Conservation (phyloP, 2,888 invertebrate species). For the Lepidocyrtoides sp. region DNA sequence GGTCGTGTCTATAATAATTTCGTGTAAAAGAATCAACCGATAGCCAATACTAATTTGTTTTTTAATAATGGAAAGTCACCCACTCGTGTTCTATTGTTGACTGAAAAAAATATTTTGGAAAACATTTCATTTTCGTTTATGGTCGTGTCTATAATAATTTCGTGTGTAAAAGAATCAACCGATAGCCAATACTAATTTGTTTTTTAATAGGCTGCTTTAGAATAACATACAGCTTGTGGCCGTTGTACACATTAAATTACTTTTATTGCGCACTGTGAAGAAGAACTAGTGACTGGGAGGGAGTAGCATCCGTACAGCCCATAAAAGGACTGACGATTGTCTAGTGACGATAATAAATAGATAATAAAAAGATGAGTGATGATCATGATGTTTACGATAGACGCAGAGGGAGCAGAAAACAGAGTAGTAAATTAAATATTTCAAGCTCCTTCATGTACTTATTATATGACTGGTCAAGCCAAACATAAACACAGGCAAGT, state of each 20-base stretch:
- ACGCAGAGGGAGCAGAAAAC: background rate
- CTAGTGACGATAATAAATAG: conserved; percentile 75
- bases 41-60: background rate
- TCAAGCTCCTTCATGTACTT: too few species aligned
- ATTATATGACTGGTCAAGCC: too few species aligned
- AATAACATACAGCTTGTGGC: background rate
- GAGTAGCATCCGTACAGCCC: conserved; percentile 60
- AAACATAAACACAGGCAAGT: too few species aligned
- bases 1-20: background rate
- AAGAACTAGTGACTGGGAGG: conserved; percentile 53
- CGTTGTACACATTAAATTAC: conserved; percentile 1
- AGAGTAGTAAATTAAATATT: too few species aligned
- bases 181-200: background rate
- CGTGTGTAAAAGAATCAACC: background rate
- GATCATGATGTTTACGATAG: conserved; percentile 47
- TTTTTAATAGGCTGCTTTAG: background rate
- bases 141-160: background rate
- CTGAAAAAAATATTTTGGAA: background rate
- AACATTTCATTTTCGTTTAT: background rate
- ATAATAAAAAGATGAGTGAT: conserved; percentile 79
- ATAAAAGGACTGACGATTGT: conserved; percentile 74
- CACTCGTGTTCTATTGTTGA: background rate
- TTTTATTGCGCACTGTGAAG: conserved; percentile 11
- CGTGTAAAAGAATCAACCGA: background rate
- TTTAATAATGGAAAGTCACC: background rate